phyloP scores from a whole-genome alignment of 1,140 invertebrate genomes.

The Contarinia nasturtii region DNA sequence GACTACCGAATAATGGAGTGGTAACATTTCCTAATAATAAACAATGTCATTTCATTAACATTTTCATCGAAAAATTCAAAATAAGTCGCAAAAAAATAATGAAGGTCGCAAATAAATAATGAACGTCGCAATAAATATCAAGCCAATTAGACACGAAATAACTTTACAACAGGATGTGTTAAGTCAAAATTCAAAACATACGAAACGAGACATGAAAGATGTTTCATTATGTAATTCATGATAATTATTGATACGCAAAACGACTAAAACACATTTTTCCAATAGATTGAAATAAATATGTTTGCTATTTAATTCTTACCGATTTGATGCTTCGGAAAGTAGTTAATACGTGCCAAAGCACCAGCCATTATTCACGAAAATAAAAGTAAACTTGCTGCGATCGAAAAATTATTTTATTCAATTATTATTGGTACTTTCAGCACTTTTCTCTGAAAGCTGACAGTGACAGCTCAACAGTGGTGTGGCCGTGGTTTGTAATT shows the following conservation, averaged over 20 bases:
- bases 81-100: neutral
- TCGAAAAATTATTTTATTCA: neutral
- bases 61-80: neutral
- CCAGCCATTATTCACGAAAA: constrained; percentile 35
- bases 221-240: neutral
- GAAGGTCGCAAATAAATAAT: neutral
- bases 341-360: constrained; percentile 34
- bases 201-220: neutral
- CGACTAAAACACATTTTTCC: neutral
- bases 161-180: neutral
- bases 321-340: constrained; percentile 29
- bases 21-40: constrained; percentile 14
- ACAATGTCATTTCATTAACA: neutral
- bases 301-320: constrained; percentile 24
- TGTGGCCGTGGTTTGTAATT: no score
- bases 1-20: constrained; percentile 17
- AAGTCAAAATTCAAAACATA: neutral
- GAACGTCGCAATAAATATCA: neutral
- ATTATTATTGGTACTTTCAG: neutral
- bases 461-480: no score
- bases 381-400: neutral
- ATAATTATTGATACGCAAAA: neutral
- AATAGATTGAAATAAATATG: constrained; percentile 3
- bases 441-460: no score
- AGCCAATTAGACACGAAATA: neutral